Evolutionary conservation across 1,140 invertebrate species (phyloP), one percentile per base, ranked within the genome.

Genomic region (Tetragonula clypearis): DNA sequence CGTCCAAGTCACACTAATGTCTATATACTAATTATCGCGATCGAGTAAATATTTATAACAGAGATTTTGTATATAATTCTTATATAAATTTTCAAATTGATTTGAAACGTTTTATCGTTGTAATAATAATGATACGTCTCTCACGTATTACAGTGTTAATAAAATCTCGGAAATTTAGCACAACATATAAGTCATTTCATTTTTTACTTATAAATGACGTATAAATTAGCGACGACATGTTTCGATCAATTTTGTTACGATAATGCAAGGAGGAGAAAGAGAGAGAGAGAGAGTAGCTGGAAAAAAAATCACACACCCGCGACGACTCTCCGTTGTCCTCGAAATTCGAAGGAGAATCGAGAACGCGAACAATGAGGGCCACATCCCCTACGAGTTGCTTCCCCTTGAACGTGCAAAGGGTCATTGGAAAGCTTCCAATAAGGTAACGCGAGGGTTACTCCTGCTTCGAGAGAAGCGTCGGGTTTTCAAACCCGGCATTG

Each of bases 381-480:
- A 12, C 75, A 15, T 60, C 82, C 81, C 82, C 41, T 11, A 19
- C 17, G 30, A 62, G 26, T 60, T 71, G 8, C n/a, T 78, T 58
- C 21, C 82, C 74, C 82, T 71, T 78, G 8, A 65, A 65, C 15
- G 58, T 77, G 78, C 3, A 60, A 62, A 41, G 75, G 66, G 26
- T 84, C 82, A 69, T 23, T 71, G 65, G 56, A 53, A 79, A 71
- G 55, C 30, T 55, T n/a, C 15, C 72, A 68, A 76, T 76, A 76
- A 82, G 73, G 72, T 76, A 68, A 75, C 65, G 4, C 66, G 75
- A 71, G 66, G 82, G 82, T 71, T 84, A 53, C 58, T 71, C 75
- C 21, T n/a, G 62, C 30, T 55, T 60, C 19, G 41, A 21, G 19
- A 19, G 41, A n/a, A 3, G 19, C 0, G 56, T 35, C 11, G 23